phyloP scores from a whole-genome alignment of 2,797 vertebrate species.

The Enteromius radiatus region DNA sequence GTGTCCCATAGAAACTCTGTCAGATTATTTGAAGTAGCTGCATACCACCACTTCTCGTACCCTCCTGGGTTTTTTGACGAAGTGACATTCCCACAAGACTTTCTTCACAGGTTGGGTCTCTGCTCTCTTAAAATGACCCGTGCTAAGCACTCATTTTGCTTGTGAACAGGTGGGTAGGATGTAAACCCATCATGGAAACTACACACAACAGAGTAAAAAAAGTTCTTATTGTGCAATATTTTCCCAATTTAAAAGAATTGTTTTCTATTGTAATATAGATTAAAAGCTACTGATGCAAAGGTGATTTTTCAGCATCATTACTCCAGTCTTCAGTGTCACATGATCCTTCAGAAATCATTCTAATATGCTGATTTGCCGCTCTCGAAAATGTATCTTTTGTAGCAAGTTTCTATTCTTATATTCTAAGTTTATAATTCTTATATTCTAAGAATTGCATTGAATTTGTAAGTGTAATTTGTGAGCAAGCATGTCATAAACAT shows the following conservation, averaged over 20 bases:
- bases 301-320: background rate
- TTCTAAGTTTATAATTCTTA: too few species aligned
- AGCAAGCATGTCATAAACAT: background rate
- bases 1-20: slow-evolving; percentile 65
- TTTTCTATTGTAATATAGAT: background rate
- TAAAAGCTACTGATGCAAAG: background rate
- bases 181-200: background rate
- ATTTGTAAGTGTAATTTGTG: background rate
- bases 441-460: too few species aligned
- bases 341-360: background rate
- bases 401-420: background rate
- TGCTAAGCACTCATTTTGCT: slow-evolving; percentile 1
- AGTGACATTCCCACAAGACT: slow-evolving; percentile 45
- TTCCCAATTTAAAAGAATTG: background rate
- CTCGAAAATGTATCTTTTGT: background rate
- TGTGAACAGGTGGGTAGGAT: background rate
- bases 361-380: background rate
- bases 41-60: slow-evolving; percentile 75
- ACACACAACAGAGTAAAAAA: too few species aligned
- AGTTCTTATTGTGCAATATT: background rate
- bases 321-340: background rate
- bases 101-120: slow-evolving; percentile 54
- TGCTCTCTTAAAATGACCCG: background rate
- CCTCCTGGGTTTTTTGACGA: slow-evolving; percentile 51
- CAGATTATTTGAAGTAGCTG: slow-evolving; percentile 74